phyloP scores from a whole-genome alignment of 2,888 invertebrate species.

The Trichogramma dendrolimi region DNA sequence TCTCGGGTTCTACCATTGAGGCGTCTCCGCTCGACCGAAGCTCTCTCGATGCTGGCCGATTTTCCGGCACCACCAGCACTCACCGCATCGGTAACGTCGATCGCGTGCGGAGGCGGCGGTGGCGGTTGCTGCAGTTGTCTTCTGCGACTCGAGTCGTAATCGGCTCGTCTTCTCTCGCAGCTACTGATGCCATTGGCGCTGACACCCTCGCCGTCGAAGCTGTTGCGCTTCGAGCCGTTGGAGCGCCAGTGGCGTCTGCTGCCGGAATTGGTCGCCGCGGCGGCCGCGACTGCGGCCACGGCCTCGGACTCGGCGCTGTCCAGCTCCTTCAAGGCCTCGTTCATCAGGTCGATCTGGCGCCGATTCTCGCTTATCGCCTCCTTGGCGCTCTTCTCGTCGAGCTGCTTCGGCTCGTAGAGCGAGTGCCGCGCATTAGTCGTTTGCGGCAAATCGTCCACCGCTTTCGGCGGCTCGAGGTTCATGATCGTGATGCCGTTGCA shows the following conservation, averaged over 20 bases:
- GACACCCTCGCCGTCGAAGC: slow-evolving; percentile 40
- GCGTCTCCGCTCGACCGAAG: slow-evolving; percentile 39
- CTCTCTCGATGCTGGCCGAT: slow-evolving; percentile 39
- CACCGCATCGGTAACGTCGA: slow-evolving; percentile 31
- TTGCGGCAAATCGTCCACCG: slow-evolving; percentile 26
- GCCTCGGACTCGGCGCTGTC: slow-evolving; percentile 42
- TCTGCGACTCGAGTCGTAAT: slow-evolving; percentile 31
- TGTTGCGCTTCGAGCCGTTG: slow-evolving; percentile 38
- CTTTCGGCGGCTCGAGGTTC: slow-evolving; percentile 37
- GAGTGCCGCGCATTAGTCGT: slow-evolving; percentile 28
- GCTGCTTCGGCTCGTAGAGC: slow-evolving; percentile 23
- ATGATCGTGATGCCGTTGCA: slow-evolving; percentile 41
- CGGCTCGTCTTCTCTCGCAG: slow-evolving; percentile 30
- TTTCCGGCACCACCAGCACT: slow-evolving; percentile 12
- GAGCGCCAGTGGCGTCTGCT: slow-evolving; percentile 14
- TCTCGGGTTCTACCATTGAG: slow-evolving; percentile 49
- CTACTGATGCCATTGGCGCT: neutral
- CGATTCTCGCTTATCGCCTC: slow-evolving; percentile 49
- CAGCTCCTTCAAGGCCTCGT: slow-evolving; percentile 49
- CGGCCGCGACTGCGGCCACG: slow-evolving; percentile 23
- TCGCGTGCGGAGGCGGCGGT: slow-evolving; percentile 15
- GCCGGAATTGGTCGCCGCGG: neutral
- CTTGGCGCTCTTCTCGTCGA: slow-evolving; percentile 50
- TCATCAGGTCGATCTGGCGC: slow-evolving; percentile 47
- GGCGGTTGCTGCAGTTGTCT: slow-evolving; percentile 37